These are phyloP conservation scores for Lethocerus indicus DNA, from an alignment of 1,140 invertebrate genomes.

Conservation along the genomic window DNA sequence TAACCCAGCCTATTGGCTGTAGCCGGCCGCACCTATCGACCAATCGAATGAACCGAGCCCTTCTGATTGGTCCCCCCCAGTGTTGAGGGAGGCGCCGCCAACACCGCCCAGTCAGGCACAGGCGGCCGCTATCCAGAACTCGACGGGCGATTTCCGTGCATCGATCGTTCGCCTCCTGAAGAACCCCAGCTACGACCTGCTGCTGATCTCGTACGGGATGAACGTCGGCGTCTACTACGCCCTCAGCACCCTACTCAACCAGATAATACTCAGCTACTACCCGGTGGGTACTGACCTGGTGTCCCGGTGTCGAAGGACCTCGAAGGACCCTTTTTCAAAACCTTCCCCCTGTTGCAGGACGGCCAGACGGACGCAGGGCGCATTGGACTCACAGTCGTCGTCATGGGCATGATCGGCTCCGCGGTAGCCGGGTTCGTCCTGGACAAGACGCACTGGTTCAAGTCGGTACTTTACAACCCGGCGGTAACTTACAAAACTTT, in stretches of 20 bases:
- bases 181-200: conserved; percentile 61
- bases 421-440: conserved; percentile 68
- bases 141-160: conserved; percentile 35
- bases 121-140: conserved; percentile 25
- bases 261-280: conserved; percentile 64
- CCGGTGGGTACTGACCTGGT: conserved; percentile 19
- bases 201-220: conserved; percentile 74
- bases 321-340: conserved; percentile 57
- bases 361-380: conserved; percentile 60
- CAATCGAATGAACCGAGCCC: neutral
- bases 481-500: too few species aligned
- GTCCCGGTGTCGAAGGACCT: conserved; percentile 38
- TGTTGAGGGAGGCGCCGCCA: conserved; percentile 63
- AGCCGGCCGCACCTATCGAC: neutral
- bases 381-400: conserved; percentile 71
- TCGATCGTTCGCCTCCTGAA: conserved; percentile 54
- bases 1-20: neutral
- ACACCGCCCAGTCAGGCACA: conserved; percentile 61
- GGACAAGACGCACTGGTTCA: too few species aligned
- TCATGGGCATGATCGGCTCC: conserved; percentile 74
- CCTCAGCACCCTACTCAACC: conserved; percentile 80
- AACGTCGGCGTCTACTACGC: conserved; percentile 92
- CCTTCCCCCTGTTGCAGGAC: conserved; percentile 34
- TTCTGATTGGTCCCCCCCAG: conserved; percentile 27
- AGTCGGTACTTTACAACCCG: too few species aligned